These are phyloP conservation scores for Gnathonemus longibarbis DNA, from an alignment of 2,113 vertebrate genomes.

Conservation along the genomic window DNA sequence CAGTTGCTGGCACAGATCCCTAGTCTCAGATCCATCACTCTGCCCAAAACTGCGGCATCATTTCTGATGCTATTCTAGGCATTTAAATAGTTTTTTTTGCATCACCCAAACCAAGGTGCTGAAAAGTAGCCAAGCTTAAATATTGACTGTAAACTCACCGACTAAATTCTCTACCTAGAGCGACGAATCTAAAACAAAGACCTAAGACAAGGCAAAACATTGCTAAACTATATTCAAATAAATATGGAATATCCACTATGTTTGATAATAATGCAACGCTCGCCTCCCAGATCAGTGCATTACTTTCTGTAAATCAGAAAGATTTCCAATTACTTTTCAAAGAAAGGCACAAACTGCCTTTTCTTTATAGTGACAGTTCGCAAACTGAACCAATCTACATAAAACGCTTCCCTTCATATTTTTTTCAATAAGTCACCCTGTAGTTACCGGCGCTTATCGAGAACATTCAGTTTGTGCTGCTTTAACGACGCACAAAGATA, in stretches of 20 bases:
- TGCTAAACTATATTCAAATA: background rate
- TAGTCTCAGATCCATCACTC: too few relatives aligned
- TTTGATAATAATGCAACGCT: background rate
- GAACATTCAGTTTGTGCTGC: background rate
- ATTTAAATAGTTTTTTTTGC: background rate
- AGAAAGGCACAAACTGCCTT: background rate
- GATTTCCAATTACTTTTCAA: constrained; percentile 2
- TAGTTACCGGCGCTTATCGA: background rate
- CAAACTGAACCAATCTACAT: background rate
- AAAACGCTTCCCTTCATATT: background rate
- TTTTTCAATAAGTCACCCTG: background rate
- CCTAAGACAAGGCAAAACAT: background rate
- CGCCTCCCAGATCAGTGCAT: background rate
- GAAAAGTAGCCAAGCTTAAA: background rate
- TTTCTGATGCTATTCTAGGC: background rate
- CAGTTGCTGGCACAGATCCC: too few relatives aligned
- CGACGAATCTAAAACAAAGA: background rate
- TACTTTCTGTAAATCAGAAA: background rate
- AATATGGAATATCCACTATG: background rate
- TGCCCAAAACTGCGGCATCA: background rate
- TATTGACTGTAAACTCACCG: background rate
- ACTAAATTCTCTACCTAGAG: background rate
- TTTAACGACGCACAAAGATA: background rate
- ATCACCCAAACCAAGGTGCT: background rate
- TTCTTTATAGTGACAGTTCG: background rate